Conservation (phyloP, 2,888 invertebrate species). For the Antheraea yamamai region DNA sequence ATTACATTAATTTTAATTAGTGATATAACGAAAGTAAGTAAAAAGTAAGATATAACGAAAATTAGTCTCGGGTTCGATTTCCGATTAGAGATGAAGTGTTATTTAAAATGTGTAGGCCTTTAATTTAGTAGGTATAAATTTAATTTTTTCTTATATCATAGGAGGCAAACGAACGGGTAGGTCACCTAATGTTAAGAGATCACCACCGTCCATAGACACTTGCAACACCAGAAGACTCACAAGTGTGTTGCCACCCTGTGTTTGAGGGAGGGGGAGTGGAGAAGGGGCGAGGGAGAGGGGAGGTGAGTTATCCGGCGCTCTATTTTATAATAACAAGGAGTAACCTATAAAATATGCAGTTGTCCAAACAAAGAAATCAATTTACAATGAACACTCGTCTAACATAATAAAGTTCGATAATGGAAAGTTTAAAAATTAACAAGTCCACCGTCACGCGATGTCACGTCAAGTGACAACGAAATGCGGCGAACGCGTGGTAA, state of each 20-base stretch:
- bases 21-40: too few relatives aligned
- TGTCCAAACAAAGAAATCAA: constrained; percentile 38
- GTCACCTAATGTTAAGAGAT: too few relatives aligned
- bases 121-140: background rate
- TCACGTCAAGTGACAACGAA: constrained; percentile 59
- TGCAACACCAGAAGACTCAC: too few relatives aligned
- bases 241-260: too few relatives aligned
- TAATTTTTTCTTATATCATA: too few relatives aligned
- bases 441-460: constrained; percentile 58
- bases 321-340: background rate
- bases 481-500: constrained; percentile 57
- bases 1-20: too few relatives aligned
- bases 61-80: background rate
- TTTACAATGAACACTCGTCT: constrained; percentile 36
- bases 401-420: constrained; percentile 59
- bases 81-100: background rate
- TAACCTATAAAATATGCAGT: constrained; percentile 2
- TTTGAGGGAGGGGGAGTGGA: too few relatives aligned
- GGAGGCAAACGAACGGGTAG: too few relatives aligned
- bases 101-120: background rate
- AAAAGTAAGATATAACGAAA: too few relatives aligned
- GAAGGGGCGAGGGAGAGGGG: too few relatives aligned
- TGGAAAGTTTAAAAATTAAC: constrained; percentile 73
- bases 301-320: too few relatives aligned
- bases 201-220: too few relatives aligned